These are phyloP conservation scores for Montipora cactus DNA, from an alignment of 64 coral and sea anemone species.

Conservation along the genomic window DNA sequence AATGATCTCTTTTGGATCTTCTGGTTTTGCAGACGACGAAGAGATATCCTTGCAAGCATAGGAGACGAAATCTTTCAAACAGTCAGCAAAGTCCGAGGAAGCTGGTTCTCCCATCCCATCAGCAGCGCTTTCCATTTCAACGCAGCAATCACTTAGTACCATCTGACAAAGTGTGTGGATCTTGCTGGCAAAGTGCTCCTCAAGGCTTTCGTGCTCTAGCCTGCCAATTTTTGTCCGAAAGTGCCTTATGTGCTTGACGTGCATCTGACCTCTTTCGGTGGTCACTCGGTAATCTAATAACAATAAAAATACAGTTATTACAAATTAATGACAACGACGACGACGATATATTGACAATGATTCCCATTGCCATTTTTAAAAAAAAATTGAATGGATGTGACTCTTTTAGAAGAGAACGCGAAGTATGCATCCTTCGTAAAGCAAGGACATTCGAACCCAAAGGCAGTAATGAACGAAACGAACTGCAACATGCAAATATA, in stretches of 20 bases:
- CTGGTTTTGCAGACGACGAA: not conserved
- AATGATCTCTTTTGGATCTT: no score
- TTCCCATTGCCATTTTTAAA: not conserved
- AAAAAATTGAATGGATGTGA: not conserved
- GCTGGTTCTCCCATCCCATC: not conserved
- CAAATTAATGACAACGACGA: no score
- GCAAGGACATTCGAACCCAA: no score
- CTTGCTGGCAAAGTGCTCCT: not conserved
- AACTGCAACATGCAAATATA: no score
- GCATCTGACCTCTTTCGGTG: slow-evolving; percentile 44
- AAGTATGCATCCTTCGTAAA: no score
- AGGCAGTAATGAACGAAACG: no score
- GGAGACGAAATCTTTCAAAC: not conserved
- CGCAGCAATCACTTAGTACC: slow-evolving; percentile 49
- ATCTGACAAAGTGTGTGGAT: not conserved
- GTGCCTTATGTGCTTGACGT: slow-evolving; percentile 16
- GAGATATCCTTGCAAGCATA: not conserved
- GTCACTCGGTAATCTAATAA: slow-evolving; percentile 3
- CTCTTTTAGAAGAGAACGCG: no score
- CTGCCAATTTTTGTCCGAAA: not conserved
- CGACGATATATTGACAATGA: no score
- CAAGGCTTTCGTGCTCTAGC: not conserved
- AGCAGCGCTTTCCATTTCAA: not conserved
- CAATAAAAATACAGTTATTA: not conserved
- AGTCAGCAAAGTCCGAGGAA: not conserved